phyloP scores from a whole-genome alignment of 2,888 invertebrate genomes.

The Caradrina kadenii region DNA sequence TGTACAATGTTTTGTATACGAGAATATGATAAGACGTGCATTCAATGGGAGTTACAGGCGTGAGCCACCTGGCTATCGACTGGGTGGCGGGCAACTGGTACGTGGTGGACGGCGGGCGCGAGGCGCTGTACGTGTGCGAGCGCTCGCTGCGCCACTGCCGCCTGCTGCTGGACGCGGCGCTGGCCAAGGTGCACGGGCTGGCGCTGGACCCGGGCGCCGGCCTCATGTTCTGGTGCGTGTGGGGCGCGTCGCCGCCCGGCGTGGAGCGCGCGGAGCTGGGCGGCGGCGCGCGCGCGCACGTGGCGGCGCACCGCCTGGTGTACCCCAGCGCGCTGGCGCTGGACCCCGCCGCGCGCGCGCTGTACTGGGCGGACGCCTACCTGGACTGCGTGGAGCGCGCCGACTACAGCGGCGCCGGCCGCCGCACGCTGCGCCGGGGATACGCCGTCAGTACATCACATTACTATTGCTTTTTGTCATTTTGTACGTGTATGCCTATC shows the following conservation, averaged over 20 bases:
- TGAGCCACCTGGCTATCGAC: slow-evolving; percentile 94
- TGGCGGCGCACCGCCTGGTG: slow-evolving; percentile 93
- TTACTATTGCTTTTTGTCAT: too few relatives aligned
- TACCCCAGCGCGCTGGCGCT: slow-evolving; percentile 94
- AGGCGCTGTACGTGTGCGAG: slow-evolving; percentile 93
- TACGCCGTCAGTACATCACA: slow-evolving; percentile 85
- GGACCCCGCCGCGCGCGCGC: slow-evolving; percentile 92
- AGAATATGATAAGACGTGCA: too few relatives aligned
- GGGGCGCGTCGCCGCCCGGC: slow-evolving; percentile 92
- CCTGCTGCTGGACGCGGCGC: slow-evolving; percentile 92
- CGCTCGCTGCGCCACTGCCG: slow-evolving; percentile 91
- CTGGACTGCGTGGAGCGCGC: slow-evolving; percentile 94
- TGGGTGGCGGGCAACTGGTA: slow-evolving; percentile 97
- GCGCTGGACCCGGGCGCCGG: slow-evolving; percentile 93
- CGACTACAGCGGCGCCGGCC: slow-evolving; percentile 93
- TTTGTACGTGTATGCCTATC: too few relatives aligned
- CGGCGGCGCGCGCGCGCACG: slow-evolving; percentile 90
- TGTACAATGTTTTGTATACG: too few relatives aligned
- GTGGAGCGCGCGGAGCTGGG: slow-evolving; percentile 92
- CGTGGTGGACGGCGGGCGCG: slow-evolving; percentile 93
- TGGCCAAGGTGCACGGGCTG: slow-evolving; percentile 93
- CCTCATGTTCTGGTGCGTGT: slow-evolving; percentile 94
- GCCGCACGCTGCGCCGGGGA: slow-evolving; percentile 91
- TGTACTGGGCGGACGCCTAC: slow-evolving; percentile 96
- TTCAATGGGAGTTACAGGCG: too few relatives aligned